Evolutionary conservation across 2,888 invertebrate species (phyloP).

Genomic region (Stenodema calcarata): DNA sequence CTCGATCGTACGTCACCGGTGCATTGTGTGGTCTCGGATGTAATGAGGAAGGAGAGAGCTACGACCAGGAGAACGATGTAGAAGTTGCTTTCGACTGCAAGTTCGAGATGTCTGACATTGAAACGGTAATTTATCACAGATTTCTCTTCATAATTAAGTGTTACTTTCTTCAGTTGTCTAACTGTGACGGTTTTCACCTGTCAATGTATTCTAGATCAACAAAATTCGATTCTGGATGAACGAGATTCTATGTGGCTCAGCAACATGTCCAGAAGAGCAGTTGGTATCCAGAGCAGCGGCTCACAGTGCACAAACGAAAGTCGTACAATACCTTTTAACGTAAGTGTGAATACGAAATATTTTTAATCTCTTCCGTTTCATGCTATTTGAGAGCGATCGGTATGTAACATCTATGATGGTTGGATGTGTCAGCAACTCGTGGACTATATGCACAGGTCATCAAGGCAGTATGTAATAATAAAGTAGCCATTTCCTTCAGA

Average conservation of each 20-base stretch:
- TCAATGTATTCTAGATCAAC: slow-evolving; percentile 69
- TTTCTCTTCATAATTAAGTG: background rate
- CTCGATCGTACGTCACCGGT: slow-evolving; percentile 70
- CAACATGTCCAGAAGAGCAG: slow-evolving; percentile 57
- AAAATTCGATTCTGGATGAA: slow-evolving; percentile 77
- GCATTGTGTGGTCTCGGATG: slow-evolving; percentile 86
- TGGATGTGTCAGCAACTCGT: no score
- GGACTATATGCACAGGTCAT: no score
- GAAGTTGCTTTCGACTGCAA: slow-evolving; percentile 79
- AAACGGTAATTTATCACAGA: background rate
- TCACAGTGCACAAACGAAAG: slow-evolving; percentile 63
- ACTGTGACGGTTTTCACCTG: no score
- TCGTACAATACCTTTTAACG: slow-evolving; percentile 63
- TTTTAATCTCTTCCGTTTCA: no score
- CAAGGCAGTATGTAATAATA: no score
- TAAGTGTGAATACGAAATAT: slow-evolving; percentile 59
- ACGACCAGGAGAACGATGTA: slow-evolving; percentile 85
- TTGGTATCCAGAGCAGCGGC: slow-evolving; percentile 60
- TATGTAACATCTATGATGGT: slow-evolving; percentile 8
- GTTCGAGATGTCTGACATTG: slow-evolving; percentile 70
- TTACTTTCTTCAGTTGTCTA: background rate
- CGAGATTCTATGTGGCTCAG: slow-evolving; percentile 66
- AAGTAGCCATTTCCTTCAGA: no score
- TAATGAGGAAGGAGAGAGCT: slow-evolving; percentile 65
- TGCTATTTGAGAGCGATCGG: slow-evolving; percentile 23